Evolutionary conservation across 2,797 vertebrate species (phyloP), one percentile per base, ranked within the genome.

Genomic region (Leptatherina wallacei): DNA sequence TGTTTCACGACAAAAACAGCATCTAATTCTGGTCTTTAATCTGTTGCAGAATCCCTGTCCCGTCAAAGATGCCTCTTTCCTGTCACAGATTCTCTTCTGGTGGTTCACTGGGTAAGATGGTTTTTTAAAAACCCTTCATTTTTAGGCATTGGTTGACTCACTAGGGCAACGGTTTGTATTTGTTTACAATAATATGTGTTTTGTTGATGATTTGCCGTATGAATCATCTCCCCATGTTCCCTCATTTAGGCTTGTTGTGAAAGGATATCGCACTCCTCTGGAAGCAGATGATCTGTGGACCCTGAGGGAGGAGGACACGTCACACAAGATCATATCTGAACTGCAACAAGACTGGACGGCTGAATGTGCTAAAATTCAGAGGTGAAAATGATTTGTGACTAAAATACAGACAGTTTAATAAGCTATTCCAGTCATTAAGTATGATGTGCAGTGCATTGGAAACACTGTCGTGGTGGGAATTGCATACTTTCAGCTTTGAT

Each of bases 71-170:
- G 96, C 95, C 51, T 97, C 95, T 65, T 98, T 98, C 90, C 94
- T 96, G 85, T 97, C 97, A 77, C 97, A 95, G 92, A 95, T 96
- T 61, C 95, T 96, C 72, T 99, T 98, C 94, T 99, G 97, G 97
- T 99, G 97, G 97, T 96, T 98, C 83, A 96, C 93, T 73, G 94
- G 97, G 97, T 98, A 95, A 95, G 97, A 90, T 79, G 86, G 86
- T 84, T 88, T 80, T 85, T 77, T 74, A 27, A 83, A 61, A 85
- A 33, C 57, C 62, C 20, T 1, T 75, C 2, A 86, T 85, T 88
- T 88, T 73, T 77, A 49, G 68, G n/a, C 60, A 54, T 32, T 0
- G 20, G 56, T 35, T 90, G 84, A 88, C 61, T 91, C 86, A 86
- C 69, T 80, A 42, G 35, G 73, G 78, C 57, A 79, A 82, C 80